phyloP scores from a whole-genome alignment of 2,888 invertebrate genomes.

The Syrphus vitripennis region DNA sequence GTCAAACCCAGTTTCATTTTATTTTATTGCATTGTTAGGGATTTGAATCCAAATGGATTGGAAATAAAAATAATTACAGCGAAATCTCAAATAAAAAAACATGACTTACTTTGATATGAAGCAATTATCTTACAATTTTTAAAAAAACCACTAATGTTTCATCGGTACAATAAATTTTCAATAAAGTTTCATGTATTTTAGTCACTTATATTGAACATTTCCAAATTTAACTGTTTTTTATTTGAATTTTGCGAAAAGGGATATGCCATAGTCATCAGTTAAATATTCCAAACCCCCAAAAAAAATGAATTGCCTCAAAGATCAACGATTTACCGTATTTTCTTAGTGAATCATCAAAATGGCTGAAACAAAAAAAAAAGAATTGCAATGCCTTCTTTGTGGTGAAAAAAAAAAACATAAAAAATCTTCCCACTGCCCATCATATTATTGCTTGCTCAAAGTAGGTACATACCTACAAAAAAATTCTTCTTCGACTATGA shows the following conservation, averaged over 20 bases:
- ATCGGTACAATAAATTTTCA: too few species aligned
- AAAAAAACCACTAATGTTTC: too few species aligned
- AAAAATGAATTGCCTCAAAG: background rate
- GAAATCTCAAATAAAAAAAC: too few species aligned
- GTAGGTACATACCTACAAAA: background rate
- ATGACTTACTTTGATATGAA: too few species aligned
- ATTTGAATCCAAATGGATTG: too few species aligned
- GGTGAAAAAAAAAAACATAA: background rate
- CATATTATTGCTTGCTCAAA: background rate
- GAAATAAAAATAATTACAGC: too few species aligned
- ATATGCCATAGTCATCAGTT: background rate
- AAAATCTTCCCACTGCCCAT: constrained; percentile 17
- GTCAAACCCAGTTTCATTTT: too few species aligned
- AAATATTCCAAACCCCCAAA: background rate
- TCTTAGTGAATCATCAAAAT: background rate
- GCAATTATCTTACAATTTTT: too few species aligned
- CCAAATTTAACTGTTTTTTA: background rate
- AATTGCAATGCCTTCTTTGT: background rate
- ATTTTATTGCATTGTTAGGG: too few species aligned
- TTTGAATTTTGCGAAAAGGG: background rate
- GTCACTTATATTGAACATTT: background rate
- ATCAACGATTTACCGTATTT: background rate
- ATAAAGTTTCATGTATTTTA: background rate
- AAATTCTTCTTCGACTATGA: background rate
- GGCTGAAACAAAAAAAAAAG: background rate